Evolutionary conservation across 2,113 vertebrate genomes (phyloP), one percentile per base, ranked within the genome.

Genomic region (Eonycteris spelaea): DNA sequence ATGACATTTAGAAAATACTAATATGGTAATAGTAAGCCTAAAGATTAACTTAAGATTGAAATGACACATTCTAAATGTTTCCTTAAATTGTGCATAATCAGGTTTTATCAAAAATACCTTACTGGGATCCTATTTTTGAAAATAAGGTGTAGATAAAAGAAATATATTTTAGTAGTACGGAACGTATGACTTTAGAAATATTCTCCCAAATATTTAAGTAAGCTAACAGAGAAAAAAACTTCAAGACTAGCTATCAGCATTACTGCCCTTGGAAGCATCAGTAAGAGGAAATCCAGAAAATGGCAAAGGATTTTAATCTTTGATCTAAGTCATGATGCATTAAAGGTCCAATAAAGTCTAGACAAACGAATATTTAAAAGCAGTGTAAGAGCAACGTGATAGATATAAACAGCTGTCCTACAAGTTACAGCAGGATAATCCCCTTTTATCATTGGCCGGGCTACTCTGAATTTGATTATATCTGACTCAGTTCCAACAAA

Each of bases 281-380:
- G 48, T 82, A 95, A 65, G n/a, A 92, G n/a, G 19, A 96, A 93
- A 91, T 86, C 51, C 24, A 79, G 68, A 89, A 85, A 90, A 68
- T 30, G 30, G 53, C 51, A 86, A 96, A 86, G 57, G 30, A 77
- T 91, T 93, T 95, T 80, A 86, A 96, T 53, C n/a, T 80, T 80
- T 73, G 57, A 79, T 65, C 70, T 73, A 89, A 78, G 51, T 80
- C 74, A 91, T 30, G 82, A 75, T 51, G 28, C 61, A 86, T 12
- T 91, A 57, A 91, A 67, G 13, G 48, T 85, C 30, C 30, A 55
- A 89, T 21, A 35, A 92, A 38, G 40, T 78, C 21, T 78, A 90
- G 48, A 83, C 3, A 86, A 84, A 53, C 24, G 88, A 94, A 83
- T 38, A 80, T 28, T 5, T 28, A 61, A 68, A 71, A 90, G 87